These are phyloP conservation scores for Trematomus bernacchii DNA, from an alignment of 2,797 vertebrate species.

Conservation along the genomic window DNA sequence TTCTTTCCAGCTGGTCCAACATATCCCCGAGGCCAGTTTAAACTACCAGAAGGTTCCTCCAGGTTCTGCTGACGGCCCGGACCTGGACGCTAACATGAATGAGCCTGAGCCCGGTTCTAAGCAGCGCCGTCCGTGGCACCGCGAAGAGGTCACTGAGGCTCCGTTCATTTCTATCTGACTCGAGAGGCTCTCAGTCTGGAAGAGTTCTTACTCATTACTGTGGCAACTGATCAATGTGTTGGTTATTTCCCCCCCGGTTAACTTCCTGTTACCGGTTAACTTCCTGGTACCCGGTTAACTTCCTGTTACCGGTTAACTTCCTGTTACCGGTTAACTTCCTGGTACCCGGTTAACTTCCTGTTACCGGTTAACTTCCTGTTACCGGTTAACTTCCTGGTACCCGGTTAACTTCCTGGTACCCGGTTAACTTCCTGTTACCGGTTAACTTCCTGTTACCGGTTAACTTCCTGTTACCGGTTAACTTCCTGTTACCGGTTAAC, in stretches of 20 bases:
- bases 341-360: too few species aligned
- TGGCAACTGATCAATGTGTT: neutral
- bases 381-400: too few species aligned
- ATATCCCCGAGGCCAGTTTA: conserved; percentile 96
- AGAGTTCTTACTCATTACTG: neutral
- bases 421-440: too few species aligned
- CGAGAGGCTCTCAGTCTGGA: neutral
- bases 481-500: too few species aligned
- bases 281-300: neutral
- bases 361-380: too few species aligned
- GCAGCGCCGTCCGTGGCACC: conserved; percentile 82
- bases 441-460: too few species aligned
- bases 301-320: neutral
- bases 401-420: too few species aligned
- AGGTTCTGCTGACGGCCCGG: conserved; percentile 85
- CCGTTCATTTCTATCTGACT: neutral
- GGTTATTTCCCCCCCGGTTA: neutral
- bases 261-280: neutral
- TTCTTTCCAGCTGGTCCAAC: conserved; percentile 92
- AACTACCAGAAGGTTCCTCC: conserved; percentile 98
- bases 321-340: neutral
- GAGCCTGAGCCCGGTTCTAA: conserved; percentile 81
- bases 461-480: too few species aligned
- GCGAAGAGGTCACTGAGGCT: conserved; percentile 85
- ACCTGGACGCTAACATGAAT: conserved; percentile 96